Base-by-base conservation (phyloP, 2,113 vertebrate genomes). In the Dicerorhinus sumatrensis region DNA sequence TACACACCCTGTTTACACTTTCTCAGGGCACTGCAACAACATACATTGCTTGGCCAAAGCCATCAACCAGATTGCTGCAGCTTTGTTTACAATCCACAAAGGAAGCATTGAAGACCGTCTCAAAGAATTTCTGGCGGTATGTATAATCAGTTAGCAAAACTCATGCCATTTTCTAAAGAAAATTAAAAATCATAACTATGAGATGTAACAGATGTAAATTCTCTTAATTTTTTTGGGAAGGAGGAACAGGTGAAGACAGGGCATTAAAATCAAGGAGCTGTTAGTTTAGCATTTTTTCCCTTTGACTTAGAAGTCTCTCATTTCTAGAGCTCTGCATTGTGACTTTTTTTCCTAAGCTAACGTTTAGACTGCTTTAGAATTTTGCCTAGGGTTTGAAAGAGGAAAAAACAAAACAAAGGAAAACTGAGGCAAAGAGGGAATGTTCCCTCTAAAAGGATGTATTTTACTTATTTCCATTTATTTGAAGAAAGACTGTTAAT, bases 41-140 rank as follows among this genome's bases (percentile, higher is more conserved):
- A 99, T 99, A 97, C 99, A 99, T 96, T 99, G 99, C 98, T 98
- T 99, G 99, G 99, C 99, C 86, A 99, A 99, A 98, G 99, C 99
- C 79, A 99, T 99, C 98, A 99, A 99, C 98, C 99, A 99, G 99
- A 99, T 99, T 33, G 99, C 99, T 88, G 99, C 99, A 46, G 99
- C 99, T 94, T 99, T 99, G 83, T 99, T 99, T 98, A 99, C 99
- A 97, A 99, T 99, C 98, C 99, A 99, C 98, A 99, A 99, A 99
- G 99, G 99, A 97, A 99, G 99, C 99, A 99, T 99, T 96, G 99
- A 99, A 98, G 99, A 99, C 91, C 99, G 99, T 56, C 99, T 99
- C 20, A 99, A 99, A 97, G 99, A 99, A 98, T 99, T 99, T 98
- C 98, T 99, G 96, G 99, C 99, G 39, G 99, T 99, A 99, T 96